A percentile compares a stretch with the other conserved stretches of the same genome.
Conservation (phyloP, 2,888 invertebrate genomes). For the Orthosia cruda region DNA sequence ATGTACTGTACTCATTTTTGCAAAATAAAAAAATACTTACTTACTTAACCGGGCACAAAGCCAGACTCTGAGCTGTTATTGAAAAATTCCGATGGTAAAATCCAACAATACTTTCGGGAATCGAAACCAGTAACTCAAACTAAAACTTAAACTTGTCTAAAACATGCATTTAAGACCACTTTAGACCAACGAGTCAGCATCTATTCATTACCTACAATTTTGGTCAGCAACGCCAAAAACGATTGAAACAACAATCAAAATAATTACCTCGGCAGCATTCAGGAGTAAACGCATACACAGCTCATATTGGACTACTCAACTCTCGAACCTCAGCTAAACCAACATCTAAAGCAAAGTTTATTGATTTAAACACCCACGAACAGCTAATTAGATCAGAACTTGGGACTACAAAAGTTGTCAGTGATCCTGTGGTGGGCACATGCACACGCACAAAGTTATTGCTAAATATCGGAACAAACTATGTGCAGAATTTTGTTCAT, state of each 20-base stretch:
- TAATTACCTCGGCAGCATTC: neutral
- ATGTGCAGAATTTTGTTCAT: constrained; percentile 76
- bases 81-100: too few relatives aligned
- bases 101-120: too few relatives aligned
- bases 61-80: too few relatives aligned
- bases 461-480: constrained; percentile 67
- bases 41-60: too few relatives aligned
- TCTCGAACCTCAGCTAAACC: neutral
- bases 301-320: neutral
- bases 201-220: neutral
- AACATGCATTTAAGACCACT: too few relatives aligned
- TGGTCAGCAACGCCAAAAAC: neutral
- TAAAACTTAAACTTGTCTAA: too few relatives aligned
- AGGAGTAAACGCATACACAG: neutral
- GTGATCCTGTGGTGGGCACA: constrained; percentile 53
- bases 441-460: constrained; percentile 55
- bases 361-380: constrained; percentile 24
- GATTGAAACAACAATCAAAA: neutral
- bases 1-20: too few relatives aligned
- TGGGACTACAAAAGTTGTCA: constrained; percentile 42
- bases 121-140: too few relatives aligned
- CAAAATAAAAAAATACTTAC: too few relatives aligned
- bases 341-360: constrained; percentile 23
- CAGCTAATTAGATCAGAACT: constrained; percentile 52
- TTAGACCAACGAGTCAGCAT: too few relatives aligned